Evolutionary conservation across 2,888 invertebrate genomes (phyloP).

Genomic region (Syritta pipiens): DNA sequence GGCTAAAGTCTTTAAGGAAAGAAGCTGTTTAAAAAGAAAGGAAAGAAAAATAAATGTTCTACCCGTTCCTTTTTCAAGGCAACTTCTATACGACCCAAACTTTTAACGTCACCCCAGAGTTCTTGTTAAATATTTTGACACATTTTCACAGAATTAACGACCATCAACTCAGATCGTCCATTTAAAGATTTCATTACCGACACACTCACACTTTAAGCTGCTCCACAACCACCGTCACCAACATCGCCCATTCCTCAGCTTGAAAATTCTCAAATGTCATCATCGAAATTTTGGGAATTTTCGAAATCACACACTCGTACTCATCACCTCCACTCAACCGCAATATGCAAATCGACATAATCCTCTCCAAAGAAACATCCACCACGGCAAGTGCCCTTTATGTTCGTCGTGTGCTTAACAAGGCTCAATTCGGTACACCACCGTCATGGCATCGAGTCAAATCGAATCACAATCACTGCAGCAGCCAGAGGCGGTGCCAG

Average conservation of each 20-base stretch:
- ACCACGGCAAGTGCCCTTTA: conserved; percentile 45
- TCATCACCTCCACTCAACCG: conserved; percentile 30
- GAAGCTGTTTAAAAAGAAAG: no score
- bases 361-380: conserved; percentile 40
- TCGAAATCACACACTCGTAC: conserved; percentile 22
- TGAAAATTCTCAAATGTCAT: conserved; percentile 3
- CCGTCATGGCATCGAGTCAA: conserved; percentile 31
- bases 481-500: background rate
- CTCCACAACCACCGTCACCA: background rate
- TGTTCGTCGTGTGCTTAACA: conserved; percentile 45
- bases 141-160: no score
- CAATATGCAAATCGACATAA: conserved; percentile 59
- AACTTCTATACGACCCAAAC: no score
- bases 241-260: no score
- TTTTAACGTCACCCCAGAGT: no score
- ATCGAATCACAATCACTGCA: conserved; percentile 68
- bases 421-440: conserved; percentile 17
- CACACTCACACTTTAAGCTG: no score
- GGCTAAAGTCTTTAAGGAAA: no score
- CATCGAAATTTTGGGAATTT: conserved; percentile 18
- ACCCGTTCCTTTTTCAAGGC: no score
- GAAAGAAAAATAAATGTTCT: no score
- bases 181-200: no score
- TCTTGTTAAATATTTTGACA: no score
- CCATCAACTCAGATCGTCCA: no score